A percentile compares a stretch with the other conserved stretches of the same genome.
Conservation (phyloP, 2,797 vertebrate genomes). For the Echiichthys vipera region DNA sequence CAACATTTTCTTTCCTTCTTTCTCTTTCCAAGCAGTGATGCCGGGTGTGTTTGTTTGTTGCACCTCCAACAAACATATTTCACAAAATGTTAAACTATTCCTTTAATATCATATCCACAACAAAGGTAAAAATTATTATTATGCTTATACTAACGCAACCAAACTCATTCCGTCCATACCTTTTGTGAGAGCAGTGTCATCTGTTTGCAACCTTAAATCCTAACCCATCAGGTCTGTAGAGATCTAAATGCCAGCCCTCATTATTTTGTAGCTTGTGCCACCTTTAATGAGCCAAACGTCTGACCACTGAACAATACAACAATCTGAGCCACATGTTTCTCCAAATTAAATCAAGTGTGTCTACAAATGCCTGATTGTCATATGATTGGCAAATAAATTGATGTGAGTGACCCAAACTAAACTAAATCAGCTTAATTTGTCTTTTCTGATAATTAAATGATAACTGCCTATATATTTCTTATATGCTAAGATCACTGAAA, state of each 20-base stretch:
- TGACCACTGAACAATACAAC: conserved; percentile 43
- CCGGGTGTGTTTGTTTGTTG: background rate
- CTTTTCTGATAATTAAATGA: conserved; percentile 16
- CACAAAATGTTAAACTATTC: background rate
- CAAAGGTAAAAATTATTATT: background rate
- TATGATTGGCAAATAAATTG: conserved; percentile 61
- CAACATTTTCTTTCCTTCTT: background rate
- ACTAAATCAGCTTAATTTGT: conserved; percentile 49
- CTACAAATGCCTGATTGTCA: conserved; percentile 54
- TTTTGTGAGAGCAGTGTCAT: background rate
- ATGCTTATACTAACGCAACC: background rate
- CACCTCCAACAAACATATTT: background rate
- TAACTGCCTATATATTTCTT: conserved; percentile 20
- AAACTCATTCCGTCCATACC: background rate
- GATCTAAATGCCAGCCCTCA: conserved; percentile 63
- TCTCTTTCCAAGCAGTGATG: background rate
- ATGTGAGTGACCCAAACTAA: conserved; percentile 44
- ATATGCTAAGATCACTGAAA: background rate
- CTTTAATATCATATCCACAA: background rate
- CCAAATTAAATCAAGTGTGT: conserved; percentile 64
- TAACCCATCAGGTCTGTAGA: background rate
- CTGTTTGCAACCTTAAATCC: background rate
- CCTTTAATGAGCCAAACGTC: conserved; percentile 60
- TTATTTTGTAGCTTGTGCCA: conserved; percentile 46
- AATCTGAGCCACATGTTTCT: conserved; percentile 37